Evolutionary conservation across 1,140 invertebrate genomes (phyloP).

Genomic region (Brachionus manjavacas): DNA sequence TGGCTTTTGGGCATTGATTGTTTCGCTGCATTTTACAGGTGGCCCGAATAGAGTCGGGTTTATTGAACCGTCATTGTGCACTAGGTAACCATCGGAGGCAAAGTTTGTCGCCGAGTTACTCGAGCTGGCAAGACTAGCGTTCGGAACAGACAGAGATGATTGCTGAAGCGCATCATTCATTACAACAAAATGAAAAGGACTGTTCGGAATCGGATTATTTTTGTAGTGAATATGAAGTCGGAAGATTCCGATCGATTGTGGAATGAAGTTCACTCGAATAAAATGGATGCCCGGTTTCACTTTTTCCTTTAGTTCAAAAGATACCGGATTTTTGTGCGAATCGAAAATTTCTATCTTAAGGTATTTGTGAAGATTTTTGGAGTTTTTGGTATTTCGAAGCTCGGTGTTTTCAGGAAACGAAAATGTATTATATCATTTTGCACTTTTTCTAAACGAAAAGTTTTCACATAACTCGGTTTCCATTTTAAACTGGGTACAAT

Average conservation of each 20-base stretch:
- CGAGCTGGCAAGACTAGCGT: not conserved
- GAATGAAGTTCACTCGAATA: not conserved
- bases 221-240: not conserved
- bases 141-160: not conserved
- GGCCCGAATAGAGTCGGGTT: not conserved
- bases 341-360: not conserved
- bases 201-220: not conserved
- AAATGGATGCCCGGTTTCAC: not conserved
- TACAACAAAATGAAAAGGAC: slow-evolving; percentile 38
- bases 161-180: not conserved
- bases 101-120: not conserved
- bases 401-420: not conserved
- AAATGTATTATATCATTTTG: not conserved
- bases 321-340: not conserved
- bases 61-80: not conserved
- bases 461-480: slow-evolving; percentile 8
- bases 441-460: slow-evolving; percentile 14
- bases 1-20: not conserved
- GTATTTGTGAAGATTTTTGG: slow-evolving; percentile 15
- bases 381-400: not conserved
- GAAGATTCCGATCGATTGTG: not conserved
- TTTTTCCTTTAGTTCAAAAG: slow-evolving; percentile 28
- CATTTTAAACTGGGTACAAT: slow-evolving; percentile 1
- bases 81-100: not conserved
- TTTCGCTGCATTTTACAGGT: not conserved